A percentile compares a stretch with the other conserved stretches of the same genome.
Conservation (phyloP, 2,113 vertebrate species). For the Corvus moneduloides region DNA sequence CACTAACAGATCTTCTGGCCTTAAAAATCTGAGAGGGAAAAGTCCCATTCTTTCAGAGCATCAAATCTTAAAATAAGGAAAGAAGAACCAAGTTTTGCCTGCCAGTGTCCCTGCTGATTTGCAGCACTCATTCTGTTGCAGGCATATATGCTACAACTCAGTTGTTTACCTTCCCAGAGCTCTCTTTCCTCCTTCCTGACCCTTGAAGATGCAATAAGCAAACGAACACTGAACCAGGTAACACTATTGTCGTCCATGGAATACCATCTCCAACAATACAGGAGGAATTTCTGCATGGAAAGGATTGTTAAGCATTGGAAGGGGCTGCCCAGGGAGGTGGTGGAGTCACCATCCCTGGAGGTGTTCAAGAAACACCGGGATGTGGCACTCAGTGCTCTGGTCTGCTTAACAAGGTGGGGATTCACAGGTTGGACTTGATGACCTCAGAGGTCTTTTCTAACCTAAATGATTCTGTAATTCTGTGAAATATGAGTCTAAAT, state of each 20-base stretch:
- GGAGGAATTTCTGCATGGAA: neutral
- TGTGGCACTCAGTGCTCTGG: neutral
- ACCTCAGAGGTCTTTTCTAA: neutral
- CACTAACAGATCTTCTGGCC: neutral
- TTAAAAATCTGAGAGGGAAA: neutral
- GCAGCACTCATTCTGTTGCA: neutral
- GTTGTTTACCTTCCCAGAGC: neutral
- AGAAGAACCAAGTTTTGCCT: neutral
- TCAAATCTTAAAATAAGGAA: neutral
- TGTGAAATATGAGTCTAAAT: neutral
- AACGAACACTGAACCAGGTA: neutral
- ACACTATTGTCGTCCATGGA: neutral
- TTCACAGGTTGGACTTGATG: neutral
- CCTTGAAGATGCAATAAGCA: neutral
- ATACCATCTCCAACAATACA: neutral
- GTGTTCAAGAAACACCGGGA: neutral
- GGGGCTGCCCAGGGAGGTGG: neutral
- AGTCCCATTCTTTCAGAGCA: neutral
- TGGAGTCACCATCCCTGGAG: neutral
- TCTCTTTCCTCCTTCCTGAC: neutral
- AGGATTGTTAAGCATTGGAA: neutral
- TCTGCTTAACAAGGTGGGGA: neutral
- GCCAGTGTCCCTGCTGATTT: neutral
- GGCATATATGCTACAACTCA: neutral
- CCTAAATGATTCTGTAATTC: neutral